Conservation (phyloP, 2,888 invertebrate genomes). For the Drosophila prostipennis region DNA sequence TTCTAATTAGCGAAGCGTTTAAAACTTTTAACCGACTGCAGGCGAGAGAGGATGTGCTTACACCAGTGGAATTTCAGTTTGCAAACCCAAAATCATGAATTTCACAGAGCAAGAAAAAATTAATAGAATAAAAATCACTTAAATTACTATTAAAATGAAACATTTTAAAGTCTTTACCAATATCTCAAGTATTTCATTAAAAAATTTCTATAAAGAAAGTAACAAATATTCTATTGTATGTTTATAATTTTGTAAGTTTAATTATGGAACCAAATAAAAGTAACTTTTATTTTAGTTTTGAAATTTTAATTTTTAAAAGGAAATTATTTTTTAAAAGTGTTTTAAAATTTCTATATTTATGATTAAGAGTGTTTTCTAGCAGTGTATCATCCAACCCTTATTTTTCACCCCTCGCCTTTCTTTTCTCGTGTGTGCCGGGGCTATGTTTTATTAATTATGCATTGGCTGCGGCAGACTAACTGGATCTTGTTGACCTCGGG, state of each 20-base stretch:
- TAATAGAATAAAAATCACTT: too few species aligned
- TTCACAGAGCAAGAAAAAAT: not conserved
- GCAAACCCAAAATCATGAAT: not conserved
- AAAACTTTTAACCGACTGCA: constrained; percentile 56
- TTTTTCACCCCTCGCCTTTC: not conserved
- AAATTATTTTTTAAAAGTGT: too few species aligned
- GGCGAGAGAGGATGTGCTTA: not conserved
- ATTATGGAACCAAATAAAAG: too few species aligned
- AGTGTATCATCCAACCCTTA: not conserved
- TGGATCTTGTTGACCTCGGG: constrained; percentile 23
- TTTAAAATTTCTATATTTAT: too few species aligned
- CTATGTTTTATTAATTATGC: constrained; percentile 58
- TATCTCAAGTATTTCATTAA: too few species aligned
- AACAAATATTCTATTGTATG: too few species aligned
- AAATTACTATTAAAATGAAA: too few species aligned
- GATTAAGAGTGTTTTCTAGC: not conserved
- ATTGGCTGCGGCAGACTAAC: constrained; percentile 32
- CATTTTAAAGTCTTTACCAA: too few species aligned
- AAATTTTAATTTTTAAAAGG: too few species aligned
- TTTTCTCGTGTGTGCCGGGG: constrained; percentile 12
- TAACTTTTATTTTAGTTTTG: too few species aligned
- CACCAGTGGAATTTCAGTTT: not conserved
- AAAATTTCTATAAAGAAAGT: too few species aligned
- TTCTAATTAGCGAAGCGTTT: constrained; percentile 62
- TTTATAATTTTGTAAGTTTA: too few species aligned